A percentile compares a stretch with the other conserved stretches of the same genome.
phyloP scores from a whole-genome alignment of 2,797 vertebrate species.

The Phoeniculus purpureus region DNA sequence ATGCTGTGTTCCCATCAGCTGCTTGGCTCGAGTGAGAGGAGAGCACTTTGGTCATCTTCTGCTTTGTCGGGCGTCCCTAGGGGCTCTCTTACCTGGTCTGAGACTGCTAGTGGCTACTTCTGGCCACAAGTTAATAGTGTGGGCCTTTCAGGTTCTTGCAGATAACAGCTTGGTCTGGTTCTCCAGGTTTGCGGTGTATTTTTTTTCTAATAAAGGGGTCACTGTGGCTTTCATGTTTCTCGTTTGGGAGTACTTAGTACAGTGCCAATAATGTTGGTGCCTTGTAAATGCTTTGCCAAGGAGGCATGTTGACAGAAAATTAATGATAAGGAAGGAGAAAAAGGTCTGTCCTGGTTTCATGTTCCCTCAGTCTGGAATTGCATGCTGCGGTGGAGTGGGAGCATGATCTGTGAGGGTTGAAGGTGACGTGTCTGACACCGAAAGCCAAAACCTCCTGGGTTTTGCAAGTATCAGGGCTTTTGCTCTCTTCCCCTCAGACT shows the following conservation, averaged over 20 bases:
- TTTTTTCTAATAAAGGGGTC: not conserved
- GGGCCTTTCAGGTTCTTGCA: not conserved
- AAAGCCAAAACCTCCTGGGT: fast-evolving
- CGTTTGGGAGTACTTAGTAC: not conserved
- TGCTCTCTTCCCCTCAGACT: not conserved
- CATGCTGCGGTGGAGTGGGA: not conserved
- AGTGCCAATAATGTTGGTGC: fast-evolving
- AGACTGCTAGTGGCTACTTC: not conserved
- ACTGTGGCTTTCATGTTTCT: not conserved
- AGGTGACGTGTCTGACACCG: not conserved
- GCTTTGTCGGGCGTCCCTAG: not conserved
- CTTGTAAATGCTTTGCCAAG: not conserved
- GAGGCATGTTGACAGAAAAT: not conserved
- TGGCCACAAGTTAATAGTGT: not conserved
- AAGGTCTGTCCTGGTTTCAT: not conserved
- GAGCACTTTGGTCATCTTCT: not conserved
- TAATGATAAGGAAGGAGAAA: not conserved
- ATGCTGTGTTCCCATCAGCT: not conserved
- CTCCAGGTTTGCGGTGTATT: not conserved
- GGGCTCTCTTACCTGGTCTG: not conserved
- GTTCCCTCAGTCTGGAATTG: not conserved
- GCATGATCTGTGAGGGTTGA: not conserved
- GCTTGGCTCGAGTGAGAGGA: not conserved
- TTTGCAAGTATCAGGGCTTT: not conserved
- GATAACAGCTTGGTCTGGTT: not conserved